Percentiles rank a stretch among this genome's conserved stretches.
These are phyloP conservation scores for Lepidocolaptes lacrymiger DNA, from an alignment of 2,797 vertebrate species.

Conservation along the genomic window DNA sequence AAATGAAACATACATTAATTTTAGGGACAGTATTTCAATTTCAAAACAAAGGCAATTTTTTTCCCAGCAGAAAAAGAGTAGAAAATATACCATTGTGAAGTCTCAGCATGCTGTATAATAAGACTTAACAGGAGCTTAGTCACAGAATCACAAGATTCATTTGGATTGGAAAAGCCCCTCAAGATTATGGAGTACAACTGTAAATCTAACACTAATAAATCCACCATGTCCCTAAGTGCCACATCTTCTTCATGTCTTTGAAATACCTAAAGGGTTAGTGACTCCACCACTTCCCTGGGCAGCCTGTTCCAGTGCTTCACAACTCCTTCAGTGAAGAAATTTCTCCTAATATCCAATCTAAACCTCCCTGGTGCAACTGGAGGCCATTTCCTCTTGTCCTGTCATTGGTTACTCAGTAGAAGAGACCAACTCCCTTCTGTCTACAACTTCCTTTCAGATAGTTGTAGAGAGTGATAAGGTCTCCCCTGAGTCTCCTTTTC, in stretches of 20 bases:
- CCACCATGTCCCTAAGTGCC: neutral
- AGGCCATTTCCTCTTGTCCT: neutral
- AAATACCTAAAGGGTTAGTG: neutral
- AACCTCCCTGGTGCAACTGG: neutral
- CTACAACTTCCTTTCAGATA: neutral
- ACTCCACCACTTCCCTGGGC: neutral
- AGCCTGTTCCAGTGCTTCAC: neutral
- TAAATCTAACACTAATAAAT: neutral
- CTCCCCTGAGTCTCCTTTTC: neutral
- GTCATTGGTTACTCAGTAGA: neutral
- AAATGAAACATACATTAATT: neutral
- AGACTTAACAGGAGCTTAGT: neutral
- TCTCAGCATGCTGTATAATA: neutral
- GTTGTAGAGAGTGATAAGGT: neutral
- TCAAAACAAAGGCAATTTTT: neutral
- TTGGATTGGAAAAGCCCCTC: neutral
- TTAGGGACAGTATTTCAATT: neutral
- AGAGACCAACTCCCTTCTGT: accelerated
- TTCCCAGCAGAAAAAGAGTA: neutral
- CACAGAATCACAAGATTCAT: neutral
- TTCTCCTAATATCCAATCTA: neutral
- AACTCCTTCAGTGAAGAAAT: neutral
- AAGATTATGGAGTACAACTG: accelerated
- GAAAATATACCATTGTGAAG: neutral
- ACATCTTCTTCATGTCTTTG: neutral